Evolutionary conservation across 2,888 invertebrate genomes (phyloP).

Genomic region (Actias luna): DNA sequence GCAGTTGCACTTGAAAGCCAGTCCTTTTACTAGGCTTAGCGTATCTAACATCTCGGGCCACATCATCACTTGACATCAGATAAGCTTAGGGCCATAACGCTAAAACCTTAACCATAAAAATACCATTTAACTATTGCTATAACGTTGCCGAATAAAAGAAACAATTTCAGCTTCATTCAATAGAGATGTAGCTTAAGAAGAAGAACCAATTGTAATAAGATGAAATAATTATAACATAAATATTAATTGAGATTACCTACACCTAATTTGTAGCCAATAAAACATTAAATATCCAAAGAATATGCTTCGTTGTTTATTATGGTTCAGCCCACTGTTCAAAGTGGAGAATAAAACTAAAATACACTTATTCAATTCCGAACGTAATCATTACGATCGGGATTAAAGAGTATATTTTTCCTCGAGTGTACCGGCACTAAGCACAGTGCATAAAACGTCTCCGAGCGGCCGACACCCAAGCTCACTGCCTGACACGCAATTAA

Average conservation of each 20-base stretch:
- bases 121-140: too few species aligned
- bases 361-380: conserved; percentile 7
- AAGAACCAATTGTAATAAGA: background rate
- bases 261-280: background rate
- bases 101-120: too few species aligned
- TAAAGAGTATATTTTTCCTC: conserved; percentile 13
- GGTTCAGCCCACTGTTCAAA: too few species aligned
- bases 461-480: conserved; percentile 25
- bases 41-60: too few species aligned
- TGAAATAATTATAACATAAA: background rate
- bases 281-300: background rate
- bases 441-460: conserved; percentile 15
- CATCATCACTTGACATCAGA: too few species aligned
- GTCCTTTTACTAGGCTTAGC: too few species aligned
- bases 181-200: background rate
- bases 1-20: too few species aligned
- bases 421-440: conserved; percentile 11
- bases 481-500: conserved; percentile 76
- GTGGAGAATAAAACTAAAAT: conserved; percentile 29
- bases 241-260: background rate
- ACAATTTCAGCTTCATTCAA: background rate
- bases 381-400: conserved; percentile 6
- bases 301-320: too few species aligned
- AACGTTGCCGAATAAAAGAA: background rate
- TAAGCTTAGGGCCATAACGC: too few species aligned